Percentiles rank a stretch among this genome's conserved stretches.
Conservation (phyloP, 2,797 vertebrate species). For the Pogonophryne albipinna region DNA sequence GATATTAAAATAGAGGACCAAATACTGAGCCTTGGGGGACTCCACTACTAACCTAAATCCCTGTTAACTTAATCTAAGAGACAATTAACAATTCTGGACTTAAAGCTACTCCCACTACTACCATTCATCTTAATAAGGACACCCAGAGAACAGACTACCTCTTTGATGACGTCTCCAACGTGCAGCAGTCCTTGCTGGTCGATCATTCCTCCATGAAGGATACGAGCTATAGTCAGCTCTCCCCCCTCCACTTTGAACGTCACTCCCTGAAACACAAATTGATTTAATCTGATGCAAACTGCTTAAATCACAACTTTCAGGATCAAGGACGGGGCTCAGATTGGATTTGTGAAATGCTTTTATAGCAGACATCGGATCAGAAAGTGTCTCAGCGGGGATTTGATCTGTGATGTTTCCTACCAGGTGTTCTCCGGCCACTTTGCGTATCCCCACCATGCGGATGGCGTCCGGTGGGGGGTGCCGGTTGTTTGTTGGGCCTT, state of each 20-base stretch:
- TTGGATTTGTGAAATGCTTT: not conserved
- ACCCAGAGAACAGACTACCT: constrained; percentile 51
- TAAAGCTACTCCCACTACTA: not conserved
- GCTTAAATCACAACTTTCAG: not conserved
- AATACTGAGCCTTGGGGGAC: too few species aligned
- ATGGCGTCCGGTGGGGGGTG: constrained; percentile 89
- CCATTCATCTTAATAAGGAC: not conserved
- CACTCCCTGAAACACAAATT: constrained; percentile 85
- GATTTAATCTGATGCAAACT: too few species aligned
- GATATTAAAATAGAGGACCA: too few species aligned
- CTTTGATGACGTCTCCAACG: constrained; percentile 92
- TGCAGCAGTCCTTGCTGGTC: constrained; percentile 95
- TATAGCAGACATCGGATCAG: not conserved
- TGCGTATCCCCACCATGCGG: constrained; percentile 96
- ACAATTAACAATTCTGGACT: not conserved
- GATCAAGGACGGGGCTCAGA: not conserved
- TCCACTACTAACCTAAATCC: too few species aligned
- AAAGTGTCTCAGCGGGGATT: too few species aligned
- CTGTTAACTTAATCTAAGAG: too few species aligned
- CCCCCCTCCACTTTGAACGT: constrained; percentile 93
- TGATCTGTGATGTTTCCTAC: constrained; percentile 56
- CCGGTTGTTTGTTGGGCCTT: constrained; percentile 60
- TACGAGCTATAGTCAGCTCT: constrained; percentile 93
- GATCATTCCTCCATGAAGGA: constrained; percentile 94
- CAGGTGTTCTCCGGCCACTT: constrained; percentile 92